Conservation (phyloP, 2,888 invertebrate genomes). For the Biston betularia region DNA sequence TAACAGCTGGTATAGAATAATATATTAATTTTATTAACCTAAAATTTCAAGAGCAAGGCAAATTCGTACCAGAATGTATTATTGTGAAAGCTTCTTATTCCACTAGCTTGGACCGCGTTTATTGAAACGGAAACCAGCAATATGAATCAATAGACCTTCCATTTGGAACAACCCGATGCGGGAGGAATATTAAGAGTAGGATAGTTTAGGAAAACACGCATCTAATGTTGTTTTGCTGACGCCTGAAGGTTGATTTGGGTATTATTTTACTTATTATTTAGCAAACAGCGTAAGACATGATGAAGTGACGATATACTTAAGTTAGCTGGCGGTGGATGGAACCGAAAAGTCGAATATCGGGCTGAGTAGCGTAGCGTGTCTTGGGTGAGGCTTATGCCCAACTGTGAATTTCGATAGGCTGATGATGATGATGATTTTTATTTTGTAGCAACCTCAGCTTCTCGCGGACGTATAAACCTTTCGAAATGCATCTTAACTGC, state of each 20-base stretch:
- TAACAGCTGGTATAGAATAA: too few species aligned
- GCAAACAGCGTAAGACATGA: neutral
- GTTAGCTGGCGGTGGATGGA: too few species aligned
- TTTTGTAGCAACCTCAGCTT: too few species aligned
- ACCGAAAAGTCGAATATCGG: too few species aligned
- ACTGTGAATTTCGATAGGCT: too few species aligned
- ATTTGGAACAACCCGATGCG: conserved; percentile 9
- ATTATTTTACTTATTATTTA: neutral
- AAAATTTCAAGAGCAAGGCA: neutral
- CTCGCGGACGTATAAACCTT: too few species aligned
- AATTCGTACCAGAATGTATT: neutral
- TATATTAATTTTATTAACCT: too few species aligned
- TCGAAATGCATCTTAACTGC: too few species aligned
- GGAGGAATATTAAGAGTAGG: conserved; percentile 20
- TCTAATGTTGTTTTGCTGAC: conserved; percentile 10
- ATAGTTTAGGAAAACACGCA: conserved; percentile 21
- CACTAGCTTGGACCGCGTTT: conserved; percentile 19
- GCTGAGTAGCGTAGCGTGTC: too few species aligned
- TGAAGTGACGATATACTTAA: too few species aligned
- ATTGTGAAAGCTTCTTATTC: conserved; percentile 22
- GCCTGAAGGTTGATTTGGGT: conserved; percentile 1
- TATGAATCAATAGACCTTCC: conserved; percentile 34
- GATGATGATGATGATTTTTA: too few species aligned
- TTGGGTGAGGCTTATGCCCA: too few species aligned
- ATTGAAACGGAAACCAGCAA: conserved; percentile 31